Percentiles rank a stretch among this genome's conserved stretches.
phyloP scores from a whole-genome alignment of 2,888 invertebrate species.

The Masnerella sp. region DNA sequence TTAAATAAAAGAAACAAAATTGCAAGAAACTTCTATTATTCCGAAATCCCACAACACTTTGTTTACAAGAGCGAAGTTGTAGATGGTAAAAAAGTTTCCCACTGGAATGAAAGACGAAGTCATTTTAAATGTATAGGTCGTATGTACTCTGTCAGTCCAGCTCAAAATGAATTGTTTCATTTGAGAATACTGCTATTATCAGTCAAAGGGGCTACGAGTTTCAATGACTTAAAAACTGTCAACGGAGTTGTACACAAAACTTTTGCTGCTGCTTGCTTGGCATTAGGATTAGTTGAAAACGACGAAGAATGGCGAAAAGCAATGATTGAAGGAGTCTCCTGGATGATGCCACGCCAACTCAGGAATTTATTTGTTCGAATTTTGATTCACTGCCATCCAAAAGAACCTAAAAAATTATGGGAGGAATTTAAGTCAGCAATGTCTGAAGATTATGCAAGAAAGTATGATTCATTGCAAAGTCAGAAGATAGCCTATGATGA shows the following conservation, averaged over 20 bases:
- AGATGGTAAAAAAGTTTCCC: conserved; percentile 6
- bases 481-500: conserved; percentile 18
- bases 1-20: conserved; percentile 4
- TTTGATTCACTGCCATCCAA: no score
- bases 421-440: conserved; percentile 13
- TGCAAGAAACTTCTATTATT: conserved; percentile 10
- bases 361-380: no score
- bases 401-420: conserved; percentile 8
- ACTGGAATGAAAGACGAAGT: conserved; percentile 13
- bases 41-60: conserved; percentile 11
- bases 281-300: conserved; percentile 17
- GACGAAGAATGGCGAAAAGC: conserved; percentile 20
- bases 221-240: conserved; percentile 12
- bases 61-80: conserved; percentile 19
- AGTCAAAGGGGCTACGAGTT: conserved; percentile 24
- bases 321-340: conserved; percentile 16
- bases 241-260: conserved; percentile 1
- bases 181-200: conserved; percentile 21
- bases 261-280: conserved; percentile 9
- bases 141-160: conserved; percentile 19
- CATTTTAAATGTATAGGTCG: conserved; percentile 20
- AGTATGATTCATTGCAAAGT: conserved; percentile 6
- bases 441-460: conserved; percentile 16
- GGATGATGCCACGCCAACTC: conserved; percentile 23
- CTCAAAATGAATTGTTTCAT: conserved; percentile 20